Conservation (phyloP, 1,140 invertebrate genomes). For the Coelopa frigida region DNA sequence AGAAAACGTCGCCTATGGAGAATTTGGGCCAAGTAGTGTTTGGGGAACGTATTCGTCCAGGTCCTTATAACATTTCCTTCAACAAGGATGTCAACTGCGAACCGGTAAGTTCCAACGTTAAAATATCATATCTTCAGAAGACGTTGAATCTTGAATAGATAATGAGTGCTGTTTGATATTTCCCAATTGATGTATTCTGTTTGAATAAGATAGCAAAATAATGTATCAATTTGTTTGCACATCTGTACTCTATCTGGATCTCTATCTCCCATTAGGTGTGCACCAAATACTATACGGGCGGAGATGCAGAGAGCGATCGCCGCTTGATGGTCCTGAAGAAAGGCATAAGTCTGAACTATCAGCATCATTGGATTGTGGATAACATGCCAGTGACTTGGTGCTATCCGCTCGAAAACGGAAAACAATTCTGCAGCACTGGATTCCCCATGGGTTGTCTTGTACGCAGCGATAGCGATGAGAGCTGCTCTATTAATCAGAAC, state of each 20-base stretch:
- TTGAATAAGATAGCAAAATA: too few species aligned
- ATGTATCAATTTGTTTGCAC: too few species aligned
- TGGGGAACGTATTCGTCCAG: constrained; percentile 91
- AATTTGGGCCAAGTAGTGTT: constrained; percentile 98
- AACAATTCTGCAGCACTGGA: constrained; percentile 84
- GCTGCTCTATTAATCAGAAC: constrained; percentile 44
- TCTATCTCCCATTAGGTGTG: constrained; percentile 45
- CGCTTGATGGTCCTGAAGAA: constrained; percentile 77
- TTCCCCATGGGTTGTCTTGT: constrained; percentile 97
- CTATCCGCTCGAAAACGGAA: constrained; percentile 67
- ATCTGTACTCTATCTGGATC: not conserved
- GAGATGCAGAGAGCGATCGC: constrained; percentile 55
- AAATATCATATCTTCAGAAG: too few species aligned
- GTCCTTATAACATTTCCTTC: constrained; percentile 77
- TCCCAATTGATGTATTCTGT: too few species aligned
- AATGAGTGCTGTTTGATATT: not conserved
- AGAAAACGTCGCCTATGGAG: constrained; percentile 81
- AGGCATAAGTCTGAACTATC: constrained; percentile 94
- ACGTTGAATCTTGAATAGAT: too few species aligned
- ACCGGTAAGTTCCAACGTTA: constrained; percentile 39
- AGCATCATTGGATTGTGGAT: constrained; percentile 97
- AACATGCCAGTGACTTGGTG: constrained; percentile 99
- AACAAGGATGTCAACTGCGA: constrained; percentile 66
- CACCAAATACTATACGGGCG: constrained; percentile 62
- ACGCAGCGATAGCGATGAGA: constrained; percentile 38